Conservation (phyloP, 2,888 invertebrate genomes). For the Lasioglossum zephyrum region DNA sequence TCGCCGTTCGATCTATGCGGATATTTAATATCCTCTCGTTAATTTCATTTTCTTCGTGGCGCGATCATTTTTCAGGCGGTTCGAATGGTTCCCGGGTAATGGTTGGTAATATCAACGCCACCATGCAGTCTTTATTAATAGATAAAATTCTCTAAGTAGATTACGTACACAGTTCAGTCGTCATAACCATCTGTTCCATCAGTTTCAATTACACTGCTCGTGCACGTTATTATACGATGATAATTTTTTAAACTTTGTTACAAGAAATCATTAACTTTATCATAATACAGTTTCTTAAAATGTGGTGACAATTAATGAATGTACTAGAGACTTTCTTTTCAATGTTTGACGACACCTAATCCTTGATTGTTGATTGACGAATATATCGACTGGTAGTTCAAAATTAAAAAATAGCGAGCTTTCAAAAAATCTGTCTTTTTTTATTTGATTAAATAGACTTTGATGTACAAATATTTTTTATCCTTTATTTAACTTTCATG, state of each 20-base stretch:
- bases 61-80: slow-evolving; percentile 38
- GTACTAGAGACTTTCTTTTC: neutral
- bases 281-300: neutral
- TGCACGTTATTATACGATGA: neutral
- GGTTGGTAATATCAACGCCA: slow-evolving; percentile 37
- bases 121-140: slow-evolving; percentile 33
- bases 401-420: neutral
- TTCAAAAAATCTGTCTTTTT: neutral
- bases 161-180: slow-evolving; percentile 33
- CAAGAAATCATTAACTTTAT: neutral
- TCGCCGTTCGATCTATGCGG: slow-evolving; percentile 31
- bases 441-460: neutral
- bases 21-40: slow-evolving; percentile 40
- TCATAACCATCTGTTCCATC: slow-evolving; percentile 37
- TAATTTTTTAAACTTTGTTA: neutral
- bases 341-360: neutral
- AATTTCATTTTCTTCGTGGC: slow-evolving; percentile 47
- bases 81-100: slow-evolving; percentile 35
- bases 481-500: neutral
- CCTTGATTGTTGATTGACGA: neutral
- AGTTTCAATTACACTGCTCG: neutral
- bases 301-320: neutral
- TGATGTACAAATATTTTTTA: neutral
- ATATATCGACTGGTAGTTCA: neutral
- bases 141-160: slow-evolving; percentile 20